These are phyloP conservation scores for Thereva nobilitata DNA, from an alignment of 2,888 invertebrate species.

Conservation along the genomic window DNA sequence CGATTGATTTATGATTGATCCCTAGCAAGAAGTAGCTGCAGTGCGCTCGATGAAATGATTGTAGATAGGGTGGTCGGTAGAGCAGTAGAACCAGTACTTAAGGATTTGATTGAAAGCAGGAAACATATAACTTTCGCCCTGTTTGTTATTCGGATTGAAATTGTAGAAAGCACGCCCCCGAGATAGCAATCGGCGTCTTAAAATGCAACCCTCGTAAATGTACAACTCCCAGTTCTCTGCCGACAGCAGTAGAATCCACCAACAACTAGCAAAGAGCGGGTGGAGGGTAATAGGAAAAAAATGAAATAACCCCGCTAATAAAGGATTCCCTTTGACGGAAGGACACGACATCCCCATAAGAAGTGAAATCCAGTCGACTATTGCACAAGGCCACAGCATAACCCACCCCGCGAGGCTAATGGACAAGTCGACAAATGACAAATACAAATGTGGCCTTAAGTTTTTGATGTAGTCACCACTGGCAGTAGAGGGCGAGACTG, in stretches of 20 bases:
- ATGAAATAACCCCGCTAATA: constrained; percentile 30
- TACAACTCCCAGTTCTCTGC: background rate
- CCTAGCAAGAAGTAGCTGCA: background rate
- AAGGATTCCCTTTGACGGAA: constrained; percentile 30
- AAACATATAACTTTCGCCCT: constrained; percentile 38
- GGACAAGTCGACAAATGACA: constrained; percentile 36
- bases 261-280: background rate
- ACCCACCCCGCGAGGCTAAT: constrained; percentile 24
- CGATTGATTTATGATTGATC: constrained; percentile 41
- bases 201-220: constrained; percentile 30
- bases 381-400: background rate
- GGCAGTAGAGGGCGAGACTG: constrained; percentile 18
- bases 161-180: constrained; percentile 9
- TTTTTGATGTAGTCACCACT: constrained; percentile 24
- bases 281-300: constrained; percentile 9
- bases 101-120: constrained; percentile 40
- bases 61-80: constrained; percentile 4
- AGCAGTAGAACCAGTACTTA: constrained; percentile 4
- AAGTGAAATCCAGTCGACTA: too few species aligned
- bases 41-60: constrained; percentile 3
- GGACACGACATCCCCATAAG: background rate
- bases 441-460: constrained; percentile 37
- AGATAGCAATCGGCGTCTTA: constrained; percentile 15
- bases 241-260: background rate
- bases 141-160: constrained; percentile 22